Evolutionary conservation across 2,888 invertebrate genomes (phyloP).

Genomic region (Carterocephalus palaemon): DNA sequence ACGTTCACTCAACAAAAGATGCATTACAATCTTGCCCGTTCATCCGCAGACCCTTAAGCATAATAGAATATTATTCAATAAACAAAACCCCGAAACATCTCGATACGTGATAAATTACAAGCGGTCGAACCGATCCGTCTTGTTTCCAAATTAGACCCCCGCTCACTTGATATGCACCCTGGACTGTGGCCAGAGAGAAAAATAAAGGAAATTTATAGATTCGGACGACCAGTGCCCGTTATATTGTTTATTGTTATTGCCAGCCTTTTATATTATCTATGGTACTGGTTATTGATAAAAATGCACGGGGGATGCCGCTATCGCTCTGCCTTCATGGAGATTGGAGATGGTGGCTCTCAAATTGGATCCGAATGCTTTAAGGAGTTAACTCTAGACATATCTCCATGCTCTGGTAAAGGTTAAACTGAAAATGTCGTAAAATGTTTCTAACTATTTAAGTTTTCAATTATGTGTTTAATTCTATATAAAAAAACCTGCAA

Average conservation of each 20-base stretch:
- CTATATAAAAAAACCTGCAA: too few relatives aligned
- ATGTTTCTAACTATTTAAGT: too few relatives aligned
- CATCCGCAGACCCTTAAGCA: conserved; percentile 11
- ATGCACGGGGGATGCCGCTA: conserved; percentile 34
- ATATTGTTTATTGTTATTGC: conserved; percentile 73
- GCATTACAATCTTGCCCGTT: conserved; percentile 6
- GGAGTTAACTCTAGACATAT: conserved; percentile 23
- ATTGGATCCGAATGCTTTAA: conserved; percentile 2
- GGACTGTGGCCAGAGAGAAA: conserved; percentile 48
- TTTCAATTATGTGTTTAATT: too few relatives aligned
- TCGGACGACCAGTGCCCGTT: conserved; percentile 45
- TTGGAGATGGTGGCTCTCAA: too few relatives aligned
- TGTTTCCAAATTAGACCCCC: conserved; percentile 53
- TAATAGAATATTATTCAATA: conserved; percentile 36
- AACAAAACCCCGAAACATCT: conserved; percentile 45
- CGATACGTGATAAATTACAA: conserved; percentile 60
- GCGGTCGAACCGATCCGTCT: conserved; percentile 52
- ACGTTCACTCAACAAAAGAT: conserved; percentile 1
- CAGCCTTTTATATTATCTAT: conserved; percentile 59
- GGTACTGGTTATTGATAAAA: conserved; percentile 51
- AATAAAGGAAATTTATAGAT: conserved; percentile 59
- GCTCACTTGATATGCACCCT: conserved; percentile 55
- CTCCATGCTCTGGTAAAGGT: conserved; percentile 29
- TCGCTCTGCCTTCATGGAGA: conserved; percentile 1
- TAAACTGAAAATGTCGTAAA: neutral